phyloP scores from a whole-genome alignment of 1,140 invertebrate genomes.

The Drosophila hydei region DNA sequence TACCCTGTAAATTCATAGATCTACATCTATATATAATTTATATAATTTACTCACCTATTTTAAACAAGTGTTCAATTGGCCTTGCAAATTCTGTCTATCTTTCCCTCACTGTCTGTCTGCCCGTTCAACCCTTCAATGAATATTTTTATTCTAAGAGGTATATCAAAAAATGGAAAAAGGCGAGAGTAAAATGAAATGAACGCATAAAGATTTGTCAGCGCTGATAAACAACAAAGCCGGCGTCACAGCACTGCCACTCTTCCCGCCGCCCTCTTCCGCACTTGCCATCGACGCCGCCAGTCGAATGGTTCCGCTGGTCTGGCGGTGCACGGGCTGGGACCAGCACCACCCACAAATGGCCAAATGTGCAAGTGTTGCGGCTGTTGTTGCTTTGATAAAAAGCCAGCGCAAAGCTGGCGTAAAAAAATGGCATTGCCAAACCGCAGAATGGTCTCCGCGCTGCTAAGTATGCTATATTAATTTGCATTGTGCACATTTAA shows the following conservation, averaged over 20 bases:
- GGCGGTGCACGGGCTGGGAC: slow-evolving; percentile 1
- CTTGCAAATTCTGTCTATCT: too few species aligned
- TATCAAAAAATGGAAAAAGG: slow-evolving; percentile 52
- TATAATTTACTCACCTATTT: too few species aligned
- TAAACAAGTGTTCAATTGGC: too few species aligned
- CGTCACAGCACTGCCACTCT: slow-evolving; percentile 36
- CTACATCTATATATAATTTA: too few species aligned
- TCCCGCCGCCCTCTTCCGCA: neutral
- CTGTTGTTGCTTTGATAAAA: slow-evolving; percentile 62
- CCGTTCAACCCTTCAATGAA: neutral
- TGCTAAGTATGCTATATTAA: slow-evolving; percentile 80
- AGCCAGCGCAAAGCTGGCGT: slow-evolving; percentile 21
- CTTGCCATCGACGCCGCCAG: neutral
- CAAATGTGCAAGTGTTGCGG: slow-evolving; percentile 59
- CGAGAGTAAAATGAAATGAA: slow-evolving; percentile 52
- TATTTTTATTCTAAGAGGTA: neutral
- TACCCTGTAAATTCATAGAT: too few species aligned
- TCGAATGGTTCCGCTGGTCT: neutral
- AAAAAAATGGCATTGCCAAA: slow-evolving; percentile 41
- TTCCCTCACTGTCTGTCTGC: neutral
- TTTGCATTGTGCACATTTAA: slow-evolving; percentile 64
- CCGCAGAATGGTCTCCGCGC: slow-evolving; percentile 57
- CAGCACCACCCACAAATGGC: slow-evolving; percentile 62
- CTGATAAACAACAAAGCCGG: slow-evolving; percentile 77
- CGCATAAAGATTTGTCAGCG: slow-evolving; percentile 80